Conservation (phyloP, 1,140 invertebrate genomes). For the Argopecten irradians region DNA sequence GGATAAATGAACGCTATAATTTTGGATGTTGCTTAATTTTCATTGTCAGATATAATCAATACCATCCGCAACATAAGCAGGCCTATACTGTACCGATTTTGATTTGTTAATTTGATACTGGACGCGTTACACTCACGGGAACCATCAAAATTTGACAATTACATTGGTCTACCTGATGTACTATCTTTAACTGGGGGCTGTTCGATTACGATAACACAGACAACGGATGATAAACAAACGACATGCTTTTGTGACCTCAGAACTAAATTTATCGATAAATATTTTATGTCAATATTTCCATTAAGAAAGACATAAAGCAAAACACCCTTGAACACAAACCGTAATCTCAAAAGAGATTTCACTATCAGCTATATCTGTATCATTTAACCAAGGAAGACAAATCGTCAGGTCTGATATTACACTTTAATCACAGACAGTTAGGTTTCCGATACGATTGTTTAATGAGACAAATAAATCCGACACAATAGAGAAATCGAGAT, state of each 20-base stretch:
- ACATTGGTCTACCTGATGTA: too few species aligned
- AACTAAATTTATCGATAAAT: not conserved
- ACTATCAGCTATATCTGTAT: not conserved
- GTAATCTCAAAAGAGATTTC: not conserved
- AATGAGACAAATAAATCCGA: not conserved
- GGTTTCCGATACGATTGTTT: not conserved
- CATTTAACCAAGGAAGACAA: not conserved
- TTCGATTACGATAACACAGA: not conserved
- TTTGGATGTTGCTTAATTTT: too few species aligned
- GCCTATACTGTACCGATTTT: too few species aligned
- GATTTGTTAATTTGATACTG: too few species aligned
- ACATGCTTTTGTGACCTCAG: not conserved
- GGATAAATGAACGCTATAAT: too few species aligned
- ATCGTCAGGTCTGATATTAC: not conserved
- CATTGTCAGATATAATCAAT: too few species aligned
- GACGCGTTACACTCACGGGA: too few species aligned
- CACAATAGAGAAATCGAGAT: not conserved
- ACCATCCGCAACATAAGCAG: too few species aligned
- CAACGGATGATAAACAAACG: not conserved
- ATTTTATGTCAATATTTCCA: conserved; percentile 14
- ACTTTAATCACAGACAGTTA: not conserved
- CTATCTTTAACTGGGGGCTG: not conserved
- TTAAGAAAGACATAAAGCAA: not conserved
- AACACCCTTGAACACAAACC: not conserved
- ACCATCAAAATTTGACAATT: too few species aligned